These are phyloP conservation scores for Parazoanthus atlanticus DNA, from an alignment of 92 coral and sea anemone species.

Conservation along the genomic window DNA sequence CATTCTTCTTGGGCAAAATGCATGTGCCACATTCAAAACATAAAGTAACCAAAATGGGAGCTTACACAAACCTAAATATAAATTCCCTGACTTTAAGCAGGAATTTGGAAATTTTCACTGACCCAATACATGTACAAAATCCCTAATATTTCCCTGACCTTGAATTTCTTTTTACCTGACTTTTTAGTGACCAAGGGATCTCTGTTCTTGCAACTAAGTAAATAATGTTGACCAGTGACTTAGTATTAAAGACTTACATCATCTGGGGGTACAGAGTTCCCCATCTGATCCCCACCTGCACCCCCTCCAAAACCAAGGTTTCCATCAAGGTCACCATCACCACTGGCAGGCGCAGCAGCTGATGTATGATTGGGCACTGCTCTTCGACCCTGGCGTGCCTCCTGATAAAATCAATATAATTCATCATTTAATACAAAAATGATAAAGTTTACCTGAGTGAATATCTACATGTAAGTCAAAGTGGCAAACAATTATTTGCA, in stretches of 20 bases:
- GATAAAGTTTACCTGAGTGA: no score
- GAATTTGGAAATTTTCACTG: no score
- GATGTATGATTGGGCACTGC: slow-evolving; percentile 64
- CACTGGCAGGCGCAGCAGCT: slow-evolving; percentile 44
- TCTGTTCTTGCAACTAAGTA: neutral
- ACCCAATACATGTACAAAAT: no score
- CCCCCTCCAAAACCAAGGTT: slow-evolving; percentile 52
- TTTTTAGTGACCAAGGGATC: no score
- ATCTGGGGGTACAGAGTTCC: slow-evolving; percentile 54
- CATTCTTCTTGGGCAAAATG: no score
- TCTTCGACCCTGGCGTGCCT: slow-evolving; percentile 81
- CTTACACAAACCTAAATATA: no score
- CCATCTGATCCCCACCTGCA: neutral
- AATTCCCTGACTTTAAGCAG: no score
- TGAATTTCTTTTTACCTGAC: no score
- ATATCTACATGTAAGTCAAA: neutral
- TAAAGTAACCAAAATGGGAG: no score
- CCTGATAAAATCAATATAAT: slow-evolving; percentile 46
- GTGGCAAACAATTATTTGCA: no score
- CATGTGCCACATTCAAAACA: no score
- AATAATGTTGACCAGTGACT: neutral
- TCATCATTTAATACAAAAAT: neutral
- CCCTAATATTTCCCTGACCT: no score
- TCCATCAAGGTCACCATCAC: slow-evolving; percentile 69
- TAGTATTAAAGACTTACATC: slow-evolving; percentile 53